Evolutionary conservation across 2,113 vertebrate species (phyloP), one percentile per base, ranked within the genome.

Genomic region (Chaetodon trifascialis): DNA sequence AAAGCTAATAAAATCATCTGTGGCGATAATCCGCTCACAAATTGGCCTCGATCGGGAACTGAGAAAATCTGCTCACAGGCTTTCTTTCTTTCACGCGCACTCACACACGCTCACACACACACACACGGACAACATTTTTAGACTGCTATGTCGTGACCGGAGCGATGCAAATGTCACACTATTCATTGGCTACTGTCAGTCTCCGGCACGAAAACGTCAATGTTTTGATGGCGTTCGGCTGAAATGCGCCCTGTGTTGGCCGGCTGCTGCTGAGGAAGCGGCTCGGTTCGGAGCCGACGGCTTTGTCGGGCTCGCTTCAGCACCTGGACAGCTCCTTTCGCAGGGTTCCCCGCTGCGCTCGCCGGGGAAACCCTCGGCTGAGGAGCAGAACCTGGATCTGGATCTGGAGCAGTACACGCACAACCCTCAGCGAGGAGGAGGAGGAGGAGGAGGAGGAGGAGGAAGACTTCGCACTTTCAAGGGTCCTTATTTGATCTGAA

Each of bases 111-210:
- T 8, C 69, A 17, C 46, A 9, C 76, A 25, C 59, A 17, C 51
- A 54, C 65, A 14, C 52, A 7, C 54, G 42, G 73, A 65, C 73
- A 89, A 73, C 85, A 74, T 89, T 87, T 88, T 47, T 47, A 76
- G 40, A 79, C 59, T 63, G 79, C 69, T 80, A 83, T 87, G 89
- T 94, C 91, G 92, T 93, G 93, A 93, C 90, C 86, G 90, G 84
- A 90, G 87, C 91, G 91, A 93, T 89, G 91, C 91, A 90, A 93
- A 91, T 94, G 90, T 94, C 92, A 93, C 86, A 72, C 81, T 76
- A 79, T 73, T 84, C 80, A 36, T 58, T 64, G 84, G 83, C 85
- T 68, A 38, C 82, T 73, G 88, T 74, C 81, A 82, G 82, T 84
- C 81, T 84, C 84, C 67, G 70, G 73, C 76, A 70, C 86, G 36